These are phyloP conservation scores for Hypselothyrea guttata DNA, from an alignment of 2,888 invertebrate genomes.

Conservation along the genomic window DNA sequence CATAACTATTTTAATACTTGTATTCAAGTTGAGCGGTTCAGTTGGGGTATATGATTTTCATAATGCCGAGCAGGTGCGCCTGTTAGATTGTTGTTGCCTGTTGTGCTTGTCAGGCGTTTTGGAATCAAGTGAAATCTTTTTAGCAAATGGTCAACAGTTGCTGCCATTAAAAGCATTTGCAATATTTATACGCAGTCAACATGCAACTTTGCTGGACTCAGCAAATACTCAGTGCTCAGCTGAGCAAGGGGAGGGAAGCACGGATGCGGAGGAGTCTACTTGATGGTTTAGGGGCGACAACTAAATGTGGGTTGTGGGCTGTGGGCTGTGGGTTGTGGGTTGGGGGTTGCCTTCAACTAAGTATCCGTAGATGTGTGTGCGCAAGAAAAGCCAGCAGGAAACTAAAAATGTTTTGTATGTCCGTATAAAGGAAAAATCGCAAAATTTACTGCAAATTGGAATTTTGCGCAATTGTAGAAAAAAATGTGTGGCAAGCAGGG, in stretches of 20 bases:
- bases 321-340: background rate
- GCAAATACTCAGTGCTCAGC: background rate
- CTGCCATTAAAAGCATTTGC: slow-evolving; percentile 44
- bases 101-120: slow-evolving; percentile 15
- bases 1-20: too few relatives aligned
- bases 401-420: slow-evolving; percentile 79
- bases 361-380: slow-evolving; percentile 12
- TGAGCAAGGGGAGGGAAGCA: too few relatives aligned
- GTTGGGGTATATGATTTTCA: background rate
- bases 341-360: slow-evolving; percentile 11
- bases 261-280: slow-evolving; percentile 3
- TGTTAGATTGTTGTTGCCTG: slow-evolving; percentile 8
- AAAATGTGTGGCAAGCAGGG: slow-evolving; percentile 58
- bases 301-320: slow-evolving; percentile 42
- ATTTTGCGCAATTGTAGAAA: slow-evolving; percentile 79
- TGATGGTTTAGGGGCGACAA: slow-evolving; percentile 34
- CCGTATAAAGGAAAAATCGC: slow-evolving; percentile 79
- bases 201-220: slow-evolving; percentile 35
- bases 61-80: background rate
- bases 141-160: slow-evolving; percentile 43
- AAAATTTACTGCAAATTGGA: slow-evolving; percentile 82
- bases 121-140: slow-evolving; percentile 20
- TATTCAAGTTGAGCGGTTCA: too few relatives aligned
- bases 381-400: slow-evolving; percentile 71
- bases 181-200: slow-evolving; percentile 52